Base-by-base conservation (phyloP, 2,113 vertebrate genomes). In the Corynorhinus townsendii region DNA sequence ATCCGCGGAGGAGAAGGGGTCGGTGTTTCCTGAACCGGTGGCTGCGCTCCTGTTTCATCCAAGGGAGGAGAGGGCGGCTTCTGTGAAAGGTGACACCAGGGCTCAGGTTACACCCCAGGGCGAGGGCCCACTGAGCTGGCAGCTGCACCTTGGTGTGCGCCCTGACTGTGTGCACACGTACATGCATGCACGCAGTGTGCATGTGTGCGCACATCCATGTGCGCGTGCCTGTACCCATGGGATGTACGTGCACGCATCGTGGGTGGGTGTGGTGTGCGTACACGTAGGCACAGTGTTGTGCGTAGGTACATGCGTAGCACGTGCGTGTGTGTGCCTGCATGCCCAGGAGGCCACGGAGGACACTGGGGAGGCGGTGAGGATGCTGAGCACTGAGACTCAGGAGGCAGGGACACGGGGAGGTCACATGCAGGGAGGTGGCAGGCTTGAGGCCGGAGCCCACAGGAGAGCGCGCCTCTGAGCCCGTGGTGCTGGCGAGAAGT, bases 61-160 rank as follows among this genome's bases (percentile, higher is more conserved):
- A 49, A 76, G 47, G 1, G 86, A n/a, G 91, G 28, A 49, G 84
- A 1, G n/a, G 15, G 8, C 59, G 77, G 9, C 90, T 35, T 92
- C 66, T 92, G 33, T 52, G 28, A 73, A 8, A 86, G 45, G n/a
- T 72, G 94, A 95, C 95, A 5, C 69, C 20, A 11, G 95, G 93
- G 14, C 26, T 75, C 91, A 52, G 30, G 8, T 76, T 59, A 30
- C 71, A 40, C 8, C 35, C 10, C 7, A 47, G 35, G 11, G 33
- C 26, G 3, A 28, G 45, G n/a, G 56, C 16, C 75, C 2, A 8
- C 80, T 35, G 43, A 35, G 11, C 28, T 73, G 47, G 52, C 11
- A 26, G 22, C 15, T 1, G 6, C 10, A 16, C 30, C n/a, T 52
- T 40, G 22, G 28, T 33, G 49, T 30, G 59, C 24, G 1, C 26